These are phyloP conservation scores for Yoshiicerus persimilis DNA, from an alignment of 1,140 invertebrate genomes.

Conservation along the genomic window DNA sequence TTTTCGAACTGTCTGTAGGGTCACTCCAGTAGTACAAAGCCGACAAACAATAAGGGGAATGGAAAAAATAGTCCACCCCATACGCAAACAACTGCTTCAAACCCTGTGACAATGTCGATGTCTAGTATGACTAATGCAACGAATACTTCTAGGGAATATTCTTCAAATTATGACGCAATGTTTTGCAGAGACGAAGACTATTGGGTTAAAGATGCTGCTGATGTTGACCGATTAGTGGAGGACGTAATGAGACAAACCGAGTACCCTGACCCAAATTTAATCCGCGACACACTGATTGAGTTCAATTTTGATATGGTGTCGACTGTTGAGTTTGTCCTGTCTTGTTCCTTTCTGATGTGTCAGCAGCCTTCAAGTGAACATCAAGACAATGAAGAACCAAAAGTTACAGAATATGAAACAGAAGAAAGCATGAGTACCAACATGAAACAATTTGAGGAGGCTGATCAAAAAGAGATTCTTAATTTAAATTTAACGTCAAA, in stretches of 20 bases:
- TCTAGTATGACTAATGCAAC: neutral
- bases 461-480: slow-evolving; percentile 7
- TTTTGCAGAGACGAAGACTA: slow-evolving; percentile 42
- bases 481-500: neutral
- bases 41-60: slow-evolving; percentile 5
- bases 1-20: slow-evolving; percentile 9
- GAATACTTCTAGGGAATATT: neutral
- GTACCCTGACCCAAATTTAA: slow-evolving; percentile 39
- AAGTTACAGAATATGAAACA: neutral
- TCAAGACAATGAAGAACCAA: neutral
- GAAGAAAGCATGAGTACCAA: neutral
- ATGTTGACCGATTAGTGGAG: slow-evolving; percentile 45
- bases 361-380: neutral
- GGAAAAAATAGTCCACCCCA: slow-evolving; percentile 37
- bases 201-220: slow-evolving; percentile 42
- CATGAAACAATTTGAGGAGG: neutral
- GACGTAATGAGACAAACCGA: slow-evolving; percentile 47
- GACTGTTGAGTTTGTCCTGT: neutral
- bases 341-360: neutral
- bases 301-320: slow-evolving; percentile 43
- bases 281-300: slow-evolving; percentile 45
- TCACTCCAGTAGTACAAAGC: slow-evolving; percentile 22
- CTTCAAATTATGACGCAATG: neutral
- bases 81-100: neutral
- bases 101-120: neutral